Evolutionary conservation across 2,888 invertebrate genomes (phyloP).

Genomic region (Onchidella celtica): DNA sequence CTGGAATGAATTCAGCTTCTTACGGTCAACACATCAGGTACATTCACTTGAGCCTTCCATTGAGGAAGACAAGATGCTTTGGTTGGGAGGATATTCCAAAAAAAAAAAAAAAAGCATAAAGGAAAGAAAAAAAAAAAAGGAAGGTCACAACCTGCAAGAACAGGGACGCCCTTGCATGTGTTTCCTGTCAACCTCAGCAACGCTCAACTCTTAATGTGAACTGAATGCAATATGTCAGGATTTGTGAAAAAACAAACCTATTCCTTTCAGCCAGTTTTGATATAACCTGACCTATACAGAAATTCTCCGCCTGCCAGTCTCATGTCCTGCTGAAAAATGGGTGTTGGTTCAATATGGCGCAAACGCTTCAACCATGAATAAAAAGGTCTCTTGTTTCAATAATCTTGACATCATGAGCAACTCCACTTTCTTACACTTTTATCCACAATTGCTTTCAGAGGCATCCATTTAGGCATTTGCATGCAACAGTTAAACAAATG

Average conservation of each 20-base stretch:
- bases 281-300: not conserved
- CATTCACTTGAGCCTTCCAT: not conserved
- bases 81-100: not conserved
- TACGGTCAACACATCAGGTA: slow-evolving; percentile 6
- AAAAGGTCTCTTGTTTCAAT: too few relatives aligned
- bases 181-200: slow-evolving; percentile 16
- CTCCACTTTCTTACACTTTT: too few relatives aligned
- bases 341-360: too few relatives aligned
- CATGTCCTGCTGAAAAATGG: slow-evolving; percentile 31
- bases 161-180: not conserved
- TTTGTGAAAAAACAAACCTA: slow-evolving; percentile 30
- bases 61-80: too few relatives aligned
- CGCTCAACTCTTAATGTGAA: slow-evolving; percentile 24
- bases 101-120: not conserved
- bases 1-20: not conserved
- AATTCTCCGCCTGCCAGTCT: slow-evolving; percentile 19
- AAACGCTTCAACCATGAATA: too few relatives aligned
- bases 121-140: slow-evolving; percentile 16
- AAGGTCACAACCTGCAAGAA: too few relatives aligned
- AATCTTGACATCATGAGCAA: too few relatives aligned
- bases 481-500: too few relatives aligned
- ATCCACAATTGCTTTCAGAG: too few relatives aligned
- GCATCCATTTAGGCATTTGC: too few relatives aligned
- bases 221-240: slow-evolving; percentile 19
- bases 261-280: not conserved